Base-by-base conservation (phyloP, 2,888 invertebrate species). In the Agrochola litura region DNA sequence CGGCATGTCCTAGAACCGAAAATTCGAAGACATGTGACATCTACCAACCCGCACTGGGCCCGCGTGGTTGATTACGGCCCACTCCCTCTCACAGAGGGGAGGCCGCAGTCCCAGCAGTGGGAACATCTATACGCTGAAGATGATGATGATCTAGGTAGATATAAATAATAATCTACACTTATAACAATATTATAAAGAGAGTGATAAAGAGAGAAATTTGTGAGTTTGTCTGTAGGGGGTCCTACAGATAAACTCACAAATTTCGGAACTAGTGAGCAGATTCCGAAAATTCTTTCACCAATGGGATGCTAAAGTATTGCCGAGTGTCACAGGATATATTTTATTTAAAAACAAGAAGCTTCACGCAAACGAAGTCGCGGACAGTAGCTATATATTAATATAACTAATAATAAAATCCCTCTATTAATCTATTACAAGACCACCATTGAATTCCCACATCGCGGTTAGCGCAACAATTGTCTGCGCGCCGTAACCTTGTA, bases 401-500 rank as follows among this genome's bases (percentile, higher is more conserved):
- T 1, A 8, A 61, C 12, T 30, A 61, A 78, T 41, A 63, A 77
- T 63, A 80, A 74, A 37, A 68, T 14, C 2, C 16, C n/a, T 64
- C 22, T 14, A 46, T 37, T n/a, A 64, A 67, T 65, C 1, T 63
- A 58, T 56, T n/a, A 58, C 37, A 68, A 46, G 25, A 60, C 25
- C 22, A 16, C 12, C 12, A 81, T 52, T 68, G n/a, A 37, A 37
- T 84, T 74, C 77, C 68, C 74, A 69, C 54, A 58, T 16, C 58
- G 73, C 70, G 73, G 73, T 81, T 81, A 66, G 25, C 69, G 72
- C 60, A 77, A 69, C 71, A 73, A 41, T 76, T 76, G 72, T 83
- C 69, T 41, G 75, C 73, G 19, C 74, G 63, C 71, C 46, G 19
- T 87, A 84, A 88, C 88, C 82, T 90, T 89, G 88, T 64, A 70